Conservation (phyloP, 2,888 invertebrate species). For the Trisateles emortualis region DNA sequence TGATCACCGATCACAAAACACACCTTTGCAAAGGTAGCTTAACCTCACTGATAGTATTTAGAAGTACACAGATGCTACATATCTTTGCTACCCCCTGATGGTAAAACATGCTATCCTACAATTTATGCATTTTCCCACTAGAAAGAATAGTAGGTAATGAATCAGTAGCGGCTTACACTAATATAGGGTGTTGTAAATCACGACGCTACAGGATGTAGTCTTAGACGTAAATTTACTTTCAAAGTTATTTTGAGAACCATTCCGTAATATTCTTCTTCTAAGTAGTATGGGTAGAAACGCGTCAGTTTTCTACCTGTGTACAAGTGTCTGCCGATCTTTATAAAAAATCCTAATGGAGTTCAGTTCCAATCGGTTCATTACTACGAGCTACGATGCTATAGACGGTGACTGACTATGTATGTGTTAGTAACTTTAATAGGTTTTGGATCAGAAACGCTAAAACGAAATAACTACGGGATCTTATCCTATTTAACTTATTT, state of each 20-base stretch:
- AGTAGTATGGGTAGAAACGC: background rate
- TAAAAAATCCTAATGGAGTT: too few species aligned
- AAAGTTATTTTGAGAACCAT: conserved; percentile 6
- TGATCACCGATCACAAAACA: background rate
- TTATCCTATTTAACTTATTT: too few species aligned
- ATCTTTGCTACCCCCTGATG: background rate
- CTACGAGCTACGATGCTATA: too few species aligned
- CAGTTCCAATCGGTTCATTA: too few species aligned
- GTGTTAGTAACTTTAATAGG: too few species aligned
- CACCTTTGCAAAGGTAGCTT: background rate
- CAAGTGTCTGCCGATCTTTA: background rate
- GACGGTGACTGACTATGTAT: too few species aligned
- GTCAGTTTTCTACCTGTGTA: background rate
- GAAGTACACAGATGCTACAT: background rate
- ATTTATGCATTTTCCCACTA: conserved; percentile 4
- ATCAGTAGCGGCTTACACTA: conserved; percentile 3
- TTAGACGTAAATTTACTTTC: conserved; percentile 14
- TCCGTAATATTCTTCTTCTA: conserved; percentile 7
- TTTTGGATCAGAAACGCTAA: too few species aligned
- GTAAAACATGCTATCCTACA: background rate
- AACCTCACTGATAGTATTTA: too few species aligned
- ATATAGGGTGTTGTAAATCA: conserved; percentile 15
- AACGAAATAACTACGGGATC: too few species aligned
- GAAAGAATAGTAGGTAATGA: conserved; percentile 3
- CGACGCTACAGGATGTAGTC: conserved; percentile 9